Evolutionary conservation across 2,113 vertebrate genomes (phyloP), one percentile per base, ranked within the genome.

Genomic region (Onychostoma macrolepis): DNA sequence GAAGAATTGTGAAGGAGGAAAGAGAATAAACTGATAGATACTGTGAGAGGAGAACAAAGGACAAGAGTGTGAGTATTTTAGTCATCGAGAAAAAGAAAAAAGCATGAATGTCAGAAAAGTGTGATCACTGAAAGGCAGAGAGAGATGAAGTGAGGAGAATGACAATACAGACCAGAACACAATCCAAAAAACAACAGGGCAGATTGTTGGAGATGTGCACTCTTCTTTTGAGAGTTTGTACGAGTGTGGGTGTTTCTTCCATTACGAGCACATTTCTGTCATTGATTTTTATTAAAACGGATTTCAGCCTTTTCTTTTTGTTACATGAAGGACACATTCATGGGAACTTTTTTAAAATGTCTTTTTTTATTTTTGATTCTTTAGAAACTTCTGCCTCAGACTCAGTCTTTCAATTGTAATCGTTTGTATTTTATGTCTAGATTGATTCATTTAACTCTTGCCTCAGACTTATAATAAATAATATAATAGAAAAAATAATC

Each of bases 21-120:
- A 71, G 58, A 79, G 30, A 74, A 21, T 13, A 80, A 67, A 72
- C 61, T 0, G 77, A 48, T 12, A 71, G 75, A 69, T 30, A 11
- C 10, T 11, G n/a, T 43, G 30, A 72, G 26, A 36, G 5, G 12
- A 30, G 53, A 63, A 91, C 86, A 89, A 61, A 88, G 88, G 88
- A 75, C 17, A 58, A 75, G 36, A 61, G 71, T 26, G 24, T 84
- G 43, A 76, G 30, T 41, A 58, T 80, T 63, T 63, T n/a, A 26
- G 36, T 61, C 36, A 63, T 41, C 6, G 10, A 15, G 4, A 36
- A 10, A 61, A n/a, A 63, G 28, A 6, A 21, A 21, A 50, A 38
- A 61, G 28, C 41, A 69, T 11, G 56, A 45, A 74, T 74, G 11
- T 74, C 38, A n/a, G 71, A n/a, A 36, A 24, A 6, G 56, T n/a